Percentiles rank a stretch among this genome's conserved stretches.
Evolutionary conservation across 2,113 vertebrate genomes (phyloP).

Genomic region (Prietella phreatophila): DNA sequence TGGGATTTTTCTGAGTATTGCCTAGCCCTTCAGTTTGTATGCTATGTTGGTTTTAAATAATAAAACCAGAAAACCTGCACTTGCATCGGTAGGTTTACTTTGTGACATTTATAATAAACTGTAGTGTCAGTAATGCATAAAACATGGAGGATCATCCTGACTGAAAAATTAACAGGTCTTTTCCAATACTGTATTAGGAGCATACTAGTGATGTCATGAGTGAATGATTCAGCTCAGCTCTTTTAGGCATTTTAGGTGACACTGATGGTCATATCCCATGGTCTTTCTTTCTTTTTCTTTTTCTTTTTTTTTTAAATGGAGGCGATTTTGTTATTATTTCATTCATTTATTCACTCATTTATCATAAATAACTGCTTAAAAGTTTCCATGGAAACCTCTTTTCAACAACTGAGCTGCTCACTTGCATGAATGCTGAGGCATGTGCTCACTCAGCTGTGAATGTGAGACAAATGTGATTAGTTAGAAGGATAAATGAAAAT

Average conservation of each 20-base stretch:
- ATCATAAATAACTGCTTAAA: background rate
- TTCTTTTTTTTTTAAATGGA: background rate
- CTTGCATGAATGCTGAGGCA: background rate
- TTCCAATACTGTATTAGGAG: too few relatives aligned
- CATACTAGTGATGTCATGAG: background rate
- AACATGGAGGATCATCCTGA: background rate
- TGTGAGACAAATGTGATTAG: background rate
- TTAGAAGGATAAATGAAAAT: background rate
- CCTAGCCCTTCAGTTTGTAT: background rate
- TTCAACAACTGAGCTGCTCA: background rate
- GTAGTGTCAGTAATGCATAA: background rate
- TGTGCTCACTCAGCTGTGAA: background rate
- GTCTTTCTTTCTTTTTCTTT: background rate
- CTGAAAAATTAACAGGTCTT: background rate
- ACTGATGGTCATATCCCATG: background rate
- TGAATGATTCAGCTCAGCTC: background rate
- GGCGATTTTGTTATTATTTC: background rate
- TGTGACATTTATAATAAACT: background rate
- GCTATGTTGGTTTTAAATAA: background rate
- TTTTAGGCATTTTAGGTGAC: background rate
- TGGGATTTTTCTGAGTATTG: background rate
- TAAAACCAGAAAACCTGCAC: background rate
- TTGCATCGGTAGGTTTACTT: background rate
- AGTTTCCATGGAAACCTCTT: constrained; percentile 15
- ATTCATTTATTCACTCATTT: background rate